phyloP scores from a whole-genome alignment of 2,888 invertebrate species.

The Agonopterix subpropinquella region DNA sequence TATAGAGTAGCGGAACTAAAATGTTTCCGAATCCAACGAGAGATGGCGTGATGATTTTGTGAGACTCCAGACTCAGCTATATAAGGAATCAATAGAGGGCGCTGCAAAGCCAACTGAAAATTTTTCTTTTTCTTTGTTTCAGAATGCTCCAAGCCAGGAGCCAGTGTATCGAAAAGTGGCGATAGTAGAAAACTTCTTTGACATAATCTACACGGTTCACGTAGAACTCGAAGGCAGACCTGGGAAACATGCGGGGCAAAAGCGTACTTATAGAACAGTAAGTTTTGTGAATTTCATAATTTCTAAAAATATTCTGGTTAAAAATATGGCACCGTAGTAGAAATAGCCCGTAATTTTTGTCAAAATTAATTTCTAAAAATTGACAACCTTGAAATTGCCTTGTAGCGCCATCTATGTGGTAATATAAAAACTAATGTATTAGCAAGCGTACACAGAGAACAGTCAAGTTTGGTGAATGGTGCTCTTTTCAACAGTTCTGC shows the following conservation, averaged over 20 bases:
- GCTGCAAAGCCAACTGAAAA: too few species aligned
- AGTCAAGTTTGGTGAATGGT: too few species aligned
- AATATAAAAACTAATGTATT: too few species aligned
- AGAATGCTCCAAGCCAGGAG: conserved; percentile 82
- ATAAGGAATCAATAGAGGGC: too few species aligned
- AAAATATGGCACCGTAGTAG: background rate
- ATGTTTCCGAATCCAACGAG: background rate
- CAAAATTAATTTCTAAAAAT: too few species aligned
- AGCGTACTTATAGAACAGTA: conserved; percentile 96
- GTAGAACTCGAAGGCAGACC: conserved; percentile 94
- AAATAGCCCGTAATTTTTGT: too few species aligned
- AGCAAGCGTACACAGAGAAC: too few species aligned
- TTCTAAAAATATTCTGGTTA: background rate
- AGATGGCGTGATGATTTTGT: background rate
- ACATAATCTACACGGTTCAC: conserved; percentile 96
- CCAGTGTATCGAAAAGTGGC: conserved; percentile 93
- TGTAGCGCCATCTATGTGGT: too few species aligned
- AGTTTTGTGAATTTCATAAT: conserved; percentile 34
- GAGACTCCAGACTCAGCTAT: too few species aligned
- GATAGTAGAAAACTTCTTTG: conserved; percentile 97
- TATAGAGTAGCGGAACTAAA: conserved; percentile 2
- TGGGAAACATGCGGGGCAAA: conserved; percentile 98
- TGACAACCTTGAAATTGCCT: too few species aligned
- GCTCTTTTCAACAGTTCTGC: too few species aligned
- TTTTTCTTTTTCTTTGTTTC: conserved; percentile 51